Evolutionary conservation across 2,888 invertebrate species (phyloP).

Genomic region (Plutella xylostella): DNA sequence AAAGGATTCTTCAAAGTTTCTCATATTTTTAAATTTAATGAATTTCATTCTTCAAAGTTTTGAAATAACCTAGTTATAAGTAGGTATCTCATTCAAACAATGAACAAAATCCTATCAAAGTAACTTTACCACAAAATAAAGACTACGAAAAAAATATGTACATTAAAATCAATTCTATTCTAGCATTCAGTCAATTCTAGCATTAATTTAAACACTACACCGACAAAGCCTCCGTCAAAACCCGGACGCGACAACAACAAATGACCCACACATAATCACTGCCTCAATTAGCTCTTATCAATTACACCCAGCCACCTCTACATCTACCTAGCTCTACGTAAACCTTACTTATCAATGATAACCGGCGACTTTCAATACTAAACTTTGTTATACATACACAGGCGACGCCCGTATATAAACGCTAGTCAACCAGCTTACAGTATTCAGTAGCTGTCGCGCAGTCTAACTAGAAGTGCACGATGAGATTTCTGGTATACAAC

Average conservation of each 20-base stretch:
- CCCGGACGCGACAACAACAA: too few relatives aligned
- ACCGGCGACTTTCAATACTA: constrained; percentile 43
- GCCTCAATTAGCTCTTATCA: neutral
- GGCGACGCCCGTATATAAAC: constrained; percentile 49
- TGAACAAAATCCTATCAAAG: too few relatives aligned
- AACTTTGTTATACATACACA: constrained; percentile 20
- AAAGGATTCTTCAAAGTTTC: too few relatives aligned
- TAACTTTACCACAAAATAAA: too few relatives aligned
- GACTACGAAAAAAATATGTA: too few relatives aligned
- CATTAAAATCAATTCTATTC: too few relatives aligned
- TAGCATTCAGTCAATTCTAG: too few relatives aligned
- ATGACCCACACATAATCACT: too few relatives aligned
- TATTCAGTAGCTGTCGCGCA: constrained; percentile 66
- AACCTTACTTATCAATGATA: constrained; percentile 23
- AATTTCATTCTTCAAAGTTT: neutral
- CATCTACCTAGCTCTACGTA: neutral
- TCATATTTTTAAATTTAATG: neutral
- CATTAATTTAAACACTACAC: too few relatives aligned
- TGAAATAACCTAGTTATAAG: too few relatives aligned
- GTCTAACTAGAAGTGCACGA: constrained; percentile 64
- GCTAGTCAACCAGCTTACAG: constrained; percentile 27
- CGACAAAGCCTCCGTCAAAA: too few relatives aligned
- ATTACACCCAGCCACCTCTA: neutral
- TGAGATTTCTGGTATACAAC: constrained; percentile 61
- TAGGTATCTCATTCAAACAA: too few relatives aligned